Percentiles rank a stretch among this genome's conserved stretches.
Conservation (phyloP, 1,140 invertebrate species). For the Plectrocnemia conspersa region DNA sequence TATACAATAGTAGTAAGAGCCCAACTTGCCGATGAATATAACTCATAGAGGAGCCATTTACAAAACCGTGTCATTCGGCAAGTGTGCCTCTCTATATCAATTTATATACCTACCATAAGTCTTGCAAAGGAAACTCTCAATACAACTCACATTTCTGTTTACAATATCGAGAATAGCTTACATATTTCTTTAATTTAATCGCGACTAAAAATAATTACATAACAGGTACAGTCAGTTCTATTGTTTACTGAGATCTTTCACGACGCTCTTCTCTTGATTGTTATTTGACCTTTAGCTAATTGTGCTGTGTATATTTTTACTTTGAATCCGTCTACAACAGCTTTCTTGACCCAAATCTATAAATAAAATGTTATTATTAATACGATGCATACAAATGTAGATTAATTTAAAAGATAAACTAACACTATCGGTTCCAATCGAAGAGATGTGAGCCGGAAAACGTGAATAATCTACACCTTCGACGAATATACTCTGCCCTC, state of each 20-base stretch:
- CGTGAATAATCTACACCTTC: constrained; percentile 79
- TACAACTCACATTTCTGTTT: too few relatives aligned
- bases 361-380: constrained; percentile 37
- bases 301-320: constrained; percentile 79
- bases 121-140: too few relatives aligned
- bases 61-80: too few relatives aligned
- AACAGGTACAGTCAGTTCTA: neutral
- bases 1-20: too few relatives aligned
- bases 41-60: too few relatives aligned
- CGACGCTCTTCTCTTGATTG: constrained; percentile 74
- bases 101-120: too few relatives aligned
- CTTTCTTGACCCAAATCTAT: constrained; percentile 88
- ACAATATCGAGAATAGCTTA: too few relatives aligned
- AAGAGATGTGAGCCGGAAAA: constrained; percentile 81
- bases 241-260: constrained; percentile 37
- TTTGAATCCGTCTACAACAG: constrained; percentile 67
- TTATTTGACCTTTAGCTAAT: constrained; percentile 81
- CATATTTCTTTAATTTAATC: too few relatives aligned
- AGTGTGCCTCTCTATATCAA: too few relatives aligned
- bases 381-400: neutral
- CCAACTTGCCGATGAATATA: too few relatives aligned
- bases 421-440: constrained; percentile 84
- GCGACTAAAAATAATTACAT: too few relatives aligned
- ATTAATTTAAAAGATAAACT: constrained; percentile 45
- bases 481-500: constrained; percentile 87